Percentiles rank a stretch among this genome's conserved stretches.
phyloP scores from a whole-genome alignment of 2,113 vertebrate genomes.

The Circaetus cinerascens region DNA sequence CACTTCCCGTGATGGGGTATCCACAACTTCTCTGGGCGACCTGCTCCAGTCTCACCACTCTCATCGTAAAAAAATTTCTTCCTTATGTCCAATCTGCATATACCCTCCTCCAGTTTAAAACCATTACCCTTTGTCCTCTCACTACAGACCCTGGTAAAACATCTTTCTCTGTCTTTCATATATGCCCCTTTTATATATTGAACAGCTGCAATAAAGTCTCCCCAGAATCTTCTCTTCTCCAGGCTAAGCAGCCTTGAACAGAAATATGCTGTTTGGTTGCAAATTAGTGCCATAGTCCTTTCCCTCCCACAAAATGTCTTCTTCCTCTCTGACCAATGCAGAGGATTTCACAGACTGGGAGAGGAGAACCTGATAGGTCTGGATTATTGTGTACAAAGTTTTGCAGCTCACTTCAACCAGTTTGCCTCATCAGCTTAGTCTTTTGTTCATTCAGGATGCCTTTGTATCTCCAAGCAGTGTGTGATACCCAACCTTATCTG shows the following conservation, averaged over 20 bases:
- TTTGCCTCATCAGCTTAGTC: background rate
- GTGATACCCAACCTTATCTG: background rate
- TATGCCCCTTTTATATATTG: background rate
- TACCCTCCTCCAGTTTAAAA: background rate
- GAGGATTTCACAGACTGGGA: background rate
- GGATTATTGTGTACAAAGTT: background rate
- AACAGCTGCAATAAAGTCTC: background rate
- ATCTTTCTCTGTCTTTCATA: background rate
- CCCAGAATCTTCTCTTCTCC: background rate
- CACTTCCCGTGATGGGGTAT: background rate
- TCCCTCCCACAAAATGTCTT: background rate
- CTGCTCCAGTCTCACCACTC: background rate
- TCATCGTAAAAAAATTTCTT: background rate
- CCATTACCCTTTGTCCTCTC: background rate
- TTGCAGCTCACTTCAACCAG: background rate
- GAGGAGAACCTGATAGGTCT: background rate
- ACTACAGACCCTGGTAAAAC: background rate
- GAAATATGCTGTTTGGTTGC: background rate
- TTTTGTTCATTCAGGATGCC: background rate
- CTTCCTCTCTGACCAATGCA: background rate
- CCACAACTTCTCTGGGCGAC: background rate
- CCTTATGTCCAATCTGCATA: background rate
- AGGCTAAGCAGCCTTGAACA: background rate
- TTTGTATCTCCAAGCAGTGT: background rate
- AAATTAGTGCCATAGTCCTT: background rate